Evolutionary conservation across 2,797 vertebrate genomes (phyloP).

Genomic region (Melanotaenia boesemani): DNA sequence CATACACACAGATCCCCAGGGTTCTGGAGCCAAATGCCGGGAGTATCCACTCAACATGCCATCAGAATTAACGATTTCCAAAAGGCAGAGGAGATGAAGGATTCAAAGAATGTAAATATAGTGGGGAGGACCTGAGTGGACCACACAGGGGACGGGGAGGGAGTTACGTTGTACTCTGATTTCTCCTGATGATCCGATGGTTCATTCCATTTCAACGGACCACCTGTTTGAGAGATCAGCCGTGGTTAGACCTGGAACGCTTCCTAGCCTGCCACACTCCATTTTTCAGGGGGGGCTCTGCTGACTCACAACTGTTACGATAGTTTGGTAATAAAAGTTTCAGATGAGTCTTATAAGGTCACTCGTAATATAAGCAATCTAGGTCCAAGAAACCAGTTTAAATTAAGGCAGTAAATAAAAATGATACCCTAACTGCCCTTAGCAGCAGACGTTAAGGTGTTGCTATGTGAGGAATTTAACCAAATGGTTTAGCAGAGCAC

Average conservation of each 20-base stretch:
- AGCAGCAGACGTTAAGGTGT: constrained; percentile 2
- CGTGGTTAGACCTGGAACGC: constrained; percentile 25
- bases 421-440: neutral
- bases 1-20: constrained; percentile 31
- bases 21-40: constrained; percentile 48
- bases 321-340: constrained; percentile 23
- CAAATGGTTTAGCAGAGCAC: no score
- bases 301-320: constrained; percentile 44
- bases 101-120: constrained; percentile 71
- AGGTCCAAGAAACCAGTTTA: constrained; percentile 9
- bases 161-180: constrained; percentile 45
- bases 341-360: constrained; percentile 10
- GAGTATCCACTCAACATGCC: constrained; percentile 59
- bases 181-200: constrained; percentile 46
- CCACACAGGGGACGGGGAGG: constrained; percentile 66
- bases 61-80: constrained; percentile 64
- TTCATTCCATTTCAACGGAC: constrained; percentile 59
- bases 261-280: constrained; percentile 46
- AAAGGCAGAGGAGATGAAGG: constrained; percentile 46
- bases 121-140: constrained; percentile 58
- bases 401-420: neutral
- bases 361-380: neutral
- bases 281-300: constrained; percentile 26
- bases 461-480: neutral
- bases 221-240: constrained; percentile 71